Percentiles rank a stretch among this genome's conserved stretches.
These are phyloP conservation scores for Aphaenogaster rudis DNA, from an alignment of 1,140 invertebrate genomes.

Conservation along the genomic window DNA sequence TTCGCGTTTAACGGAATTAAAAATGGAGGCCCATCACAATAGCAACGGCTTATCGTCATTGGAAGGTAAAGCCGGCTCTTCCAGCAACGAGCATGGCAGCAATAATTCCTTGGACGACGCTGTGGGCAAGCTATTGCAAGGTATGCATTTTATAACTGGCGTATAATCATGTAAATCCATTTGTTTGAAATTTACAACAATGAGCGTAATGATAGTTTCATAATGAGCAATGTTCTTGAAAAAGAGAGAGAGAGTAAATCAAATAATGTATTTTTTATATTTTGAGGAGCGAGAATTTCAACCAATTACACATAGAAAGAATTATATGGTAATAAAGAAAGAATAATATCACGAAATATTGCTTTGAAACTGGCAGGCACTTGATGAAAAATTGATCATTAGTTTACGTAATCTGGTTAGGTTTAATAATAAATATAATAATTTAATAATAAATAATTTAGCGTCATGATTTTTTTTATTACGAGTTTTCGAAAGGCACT, in stretches of 20 bases:
- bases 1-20: constrained; percentile 19
- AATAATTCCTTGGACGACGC: constrained; percentile 83
- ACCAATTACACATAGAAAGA: background rate
- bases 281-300: background rate
- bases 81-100: constrained; percentile 72
- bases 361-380: background rate
- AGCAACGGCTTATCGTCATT: constrained; percentile 64
- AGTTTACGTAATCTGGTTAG: background rate
- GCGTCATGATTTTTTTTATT: background rate
- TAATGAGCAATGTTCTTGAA: background rate
- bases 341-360: background rate
- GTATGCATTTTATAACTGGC: constrained; percentile 66
- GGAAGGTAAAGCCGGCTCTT: constrained; percentile 79
- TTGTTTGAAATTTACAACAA: background rate
- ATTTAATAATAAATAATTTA: too few species aligned
- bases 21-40: constrained; percentile 77
- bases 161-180: background rate
- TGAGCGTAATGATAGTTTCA: background rate
- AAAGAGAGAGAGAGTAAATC: background rate
- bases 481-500: background rate
- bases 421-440: background rate
- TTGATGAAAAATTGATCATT: background rate
- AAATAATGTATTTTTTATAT: background rate
- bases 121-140: constrained; percentile 85
- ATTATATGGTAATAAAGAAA: background rate